Base-by-base conservation (phyloP, 1,140 invertebrate genomes). In the Ips typographus region DNA sequence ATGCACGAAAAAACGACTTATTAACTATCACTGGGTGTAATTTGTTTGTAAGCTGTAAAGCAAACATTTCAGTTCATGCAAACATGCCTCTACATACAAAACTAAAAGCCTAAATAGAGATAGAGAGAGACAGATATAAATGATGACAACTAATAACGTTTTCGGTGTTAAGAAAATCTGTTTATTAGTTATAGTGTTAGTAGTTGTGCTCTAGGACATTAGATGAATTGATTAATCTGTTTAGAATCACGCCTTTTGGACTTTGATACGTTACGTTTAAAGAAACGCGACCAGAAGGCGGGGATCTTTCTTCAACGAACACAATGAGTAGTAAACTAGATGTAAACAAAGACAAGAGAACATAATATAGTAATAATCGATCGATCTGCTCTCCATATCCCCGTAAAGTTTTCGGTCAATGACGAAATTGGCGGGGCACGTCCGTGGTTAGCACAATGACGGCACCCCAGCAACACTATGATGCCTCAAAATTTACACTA, bases 351-450 rank as follows among this genome's bases (percentile, higher is more conserved):
- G 22, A 22, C 22, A 22, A 22, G 22, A 22, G 22, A 22, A 22
- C 22, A 22, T 22, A 22, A 22, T 22, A 22, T 22, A 22, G 44
- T 22, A 67, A 38, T 58, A 67, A 67, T 64, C 61, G 49, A 53
- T 64, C 43, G 40, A 52, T 64, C 61, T 64, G 61, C 74, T 75
- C 74, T 75, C 72, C 66, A 69, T 73, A 73, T 73, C 72, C 70
- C 68, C 67, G 40, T 22, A 56, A 42, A 8, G n/a, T 40, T 51
- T 51, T 38, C 43, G 41, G n/a, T 58, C 42, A 40, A 63, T 38
- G 40, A 39, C 40, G 36, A 53, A 43, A 22, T 22, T 22, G 22
- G 22, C 22, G 22, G 22, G 22, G 22, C 22, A 22, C 7, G 67
- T 57, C 51, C 37, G 67, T 69, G 67, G 67, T 69, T 69, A 36